phyloP scores from a whole-genome alignment of 2,797 vertebrate genomes.

The Channa striata region DNA sequence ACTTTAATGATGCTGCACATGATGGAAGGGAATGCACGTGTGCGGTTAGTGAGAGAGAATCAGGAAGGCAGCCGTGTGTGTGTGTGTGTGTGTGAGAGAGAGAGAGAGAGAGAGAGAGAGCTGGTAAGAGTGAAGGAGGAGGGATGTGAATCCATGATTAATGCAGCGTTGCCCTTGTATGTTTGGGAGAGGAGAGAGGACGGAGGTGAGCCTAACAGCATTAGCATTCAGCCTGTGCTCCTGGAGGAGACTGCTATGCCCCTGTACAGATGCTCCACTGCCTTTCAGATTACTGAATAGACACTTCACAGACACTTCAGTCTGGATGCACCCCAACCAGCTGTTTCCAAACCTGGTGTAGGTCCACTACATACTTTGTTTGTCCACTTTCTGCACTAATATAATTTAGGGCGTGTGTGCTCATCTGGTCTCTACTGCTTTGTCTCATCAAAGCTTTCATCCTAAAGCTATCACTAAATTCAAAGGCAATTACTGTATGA shows the following conservation, averaged over 20 bases:
- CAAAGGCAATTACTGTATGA: neutral
- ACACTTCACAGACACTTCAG: constrained; percentile 61
- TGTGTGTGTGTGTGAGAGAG: constrained; percentile 34
- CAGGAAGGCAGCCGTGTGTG: constrained; percentile 18
- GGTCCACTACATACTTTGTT: constrained; percentile 9
- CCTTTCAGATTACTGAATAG: constrained; percentile 69
- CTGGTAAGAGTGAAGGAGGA: constrained; percentile 60
- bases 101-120: constrained; percentile 38
- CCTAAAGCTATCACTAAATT: constrained; percentile 4
- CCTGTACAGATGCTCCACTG: constrained; percentile 69
- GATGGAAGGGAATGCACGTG: constrained; percentile 1
- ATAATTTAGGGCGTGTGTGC: neutral
- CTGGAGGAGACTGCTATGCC: constrained; percentile 69
- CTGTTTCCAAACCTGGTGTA: constrained; percentile 48
- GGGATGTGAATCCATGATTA: constrained; percentile 78
- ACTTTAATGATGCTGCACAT: constrained; percentile 36
- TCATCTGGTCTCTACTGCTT: constrained; percentile 8
- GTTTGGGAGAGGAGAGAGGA: constrained; percentile 75
- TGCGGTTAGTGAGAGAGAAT: constrained; percentile 2
- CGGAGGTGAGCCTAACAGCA: constrained; percentile 72
- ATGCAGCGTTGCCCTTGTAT: constrained; percentile 86
- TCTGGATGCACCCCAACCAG: constrained; percentile 59
- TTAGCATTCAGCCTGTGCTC: constrained; percentile 81
- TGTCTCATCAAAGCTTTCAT: neutral
- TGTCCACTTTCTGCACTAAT: constrained; percentile 22